Evolutionary conservation across 2,113 vertebrate species (phyloP).

Genomic region (Gymnobelideus leadbeateri): DNA sequence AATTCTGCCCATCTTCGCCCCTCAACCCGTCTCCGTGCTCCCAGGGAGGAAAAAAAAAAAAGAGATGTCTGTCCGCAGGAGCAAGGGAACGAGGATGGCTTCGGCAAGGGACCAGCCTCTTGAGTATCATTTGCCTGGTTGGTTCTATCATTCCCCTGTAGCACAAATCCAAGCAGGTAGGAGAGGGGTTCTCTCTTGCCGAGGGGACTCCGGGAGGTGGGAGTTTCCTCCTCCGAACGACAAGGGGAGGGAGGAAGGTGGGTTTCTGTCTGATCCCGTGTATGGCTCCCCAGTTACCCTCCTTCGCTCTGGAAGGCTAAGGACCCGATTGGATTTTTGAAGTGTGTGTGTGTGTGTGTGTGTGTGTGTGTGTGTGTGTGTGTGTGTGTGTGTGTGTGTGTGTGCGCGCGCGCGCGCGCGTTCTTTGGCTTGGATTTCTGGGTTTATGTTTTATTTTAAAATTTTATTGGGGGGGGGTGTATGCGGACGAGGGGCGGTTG

Average conservation of each 20-base stretch:
- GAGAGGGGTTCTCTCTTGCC: conserved; percentile 20
- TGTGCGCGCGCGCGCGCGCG: background rate
- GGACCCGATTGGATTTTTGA: background rate
- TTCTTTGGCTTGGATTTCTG: conserved; percentile 68
- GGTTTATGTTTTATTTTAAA: conserved; percentile 67
- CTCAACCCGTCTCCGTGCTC: conserved; percentile 59
- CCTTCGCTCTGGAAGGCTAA: conserved; percentile 20
- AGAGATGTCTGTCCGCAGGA: conserved; percentile 15
- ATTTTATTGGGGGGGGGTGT: background rate
- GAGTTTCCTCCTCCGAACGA: background rate
- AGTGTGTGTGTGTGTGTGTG: conserved; percentile 31
- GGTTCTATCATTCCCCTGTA: background rate
- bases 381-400: background rate
- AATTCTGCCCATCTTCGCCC: conserved; percentile 38
- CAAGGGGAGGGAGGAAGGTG: conserved; percentile 59
- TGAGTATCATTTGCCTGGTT: background rate
- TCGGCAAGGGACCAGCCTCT: background rate
- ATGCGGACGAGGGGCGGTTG: conserved; percentile 44
- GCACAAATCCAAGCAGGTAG: background rate
- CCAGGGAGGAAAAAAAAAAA: conserved; percentile 61
- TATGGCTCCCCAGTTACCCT: conserved; percentile 8
- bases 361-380: conserved; percentile 10
- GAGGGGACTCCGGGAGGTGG: conserved; percentile 11
- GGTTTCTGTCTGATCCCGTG: conserved; percentile 17
- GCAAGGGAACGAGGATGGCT: conserved; percentile 14